Evolutionary conservation across 2,888 invertebrate genomes (phyloP).

Genomic region (Dryococelus australis): DNA sequence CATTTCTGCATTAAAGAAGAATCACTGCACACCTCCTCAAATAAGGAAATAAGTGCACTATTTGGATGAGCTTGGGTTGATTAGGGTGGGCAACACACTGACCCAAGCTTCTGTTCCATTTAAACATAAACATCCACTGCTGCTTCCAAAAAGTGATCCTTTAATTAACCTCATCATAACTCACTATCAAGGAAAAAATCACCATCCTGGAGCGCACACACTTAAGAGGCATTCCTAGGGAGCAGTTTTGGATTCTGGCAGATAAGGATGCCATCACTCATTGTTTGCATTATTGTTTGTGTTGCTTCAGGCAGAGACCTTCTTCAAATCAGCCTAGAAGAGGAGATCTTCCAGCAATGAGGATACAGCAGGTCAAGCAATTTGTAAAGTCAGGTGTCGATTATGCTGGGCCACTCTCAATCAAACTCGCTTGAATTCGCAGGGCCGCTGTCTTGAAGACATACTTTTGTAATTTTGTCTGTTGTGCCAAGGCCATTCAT

Average conservation of each 20-base stretch:
- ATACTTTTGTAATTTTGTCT: conserved; percentile 51
- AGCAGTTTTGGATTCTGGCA: background rate
- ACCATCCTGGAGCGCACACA: background rate
- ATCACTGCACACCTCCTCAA: background rate
- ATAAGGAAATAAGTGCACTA: background rate
- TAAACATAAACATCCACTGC: background rate
- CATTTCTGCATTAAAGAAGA: background rate
- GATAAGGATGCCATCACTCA: background rate
- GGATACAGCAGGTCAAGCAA: conserved; percentile 37
- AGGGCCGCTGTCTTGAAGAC: conserved; percentile 44
- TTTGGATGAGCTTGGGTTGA: background rate
- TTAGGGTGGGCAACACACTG: background rate
- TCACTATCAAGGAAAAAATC: background rate
- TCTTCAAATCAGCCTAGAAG: conserved; percentile 36
- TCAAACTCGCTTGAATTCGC: conserved; percentile 43
- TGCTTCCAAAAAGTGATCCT: background rate
- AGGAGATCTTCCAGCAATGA: conserved; percentile 42
- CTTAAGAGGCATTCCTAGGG: background rate
- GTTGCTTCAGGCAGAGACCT: conserved; percentile 37
- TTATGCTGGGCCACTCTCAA: conserved; percentile 32
- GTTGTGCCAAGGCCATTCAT: conserved; percentile 51
- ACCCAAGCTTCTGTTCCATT: background rate
- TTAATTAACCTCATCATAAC: background rate
- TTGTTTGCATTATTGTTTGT: conserved; percentile 31
- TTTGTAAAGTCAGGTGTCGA: conserved; percentile 30